A percentile compares a stretch with the other conserved stretches of the same genome.
Conservation (phyloP, 2,113 vertebrate genomes). For the Stigmatopora nigra region DNA sequence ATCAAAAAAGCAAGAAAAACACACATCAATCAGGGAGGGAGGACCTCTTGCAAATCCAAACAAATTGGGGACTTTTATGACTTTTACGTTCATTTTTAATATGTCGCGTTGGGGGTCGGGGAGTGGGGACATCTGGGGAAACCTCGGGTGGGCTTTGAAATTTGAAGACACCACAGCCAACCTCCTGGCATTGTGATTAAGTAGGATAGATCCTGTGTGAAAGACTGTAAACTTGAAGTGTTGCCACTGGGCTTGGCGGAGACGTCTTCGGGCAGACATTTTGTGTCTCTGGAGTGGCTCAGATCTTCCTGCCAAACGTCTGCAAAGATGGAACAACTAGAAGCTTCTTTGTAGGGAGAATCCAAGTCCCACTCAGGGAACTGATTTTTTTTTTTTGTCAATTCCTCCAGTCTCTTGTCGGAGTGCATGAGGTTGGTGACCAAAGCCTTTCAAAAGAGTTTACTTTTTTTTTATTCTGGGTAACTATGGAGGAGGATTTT, state of each 20-base stretch:
- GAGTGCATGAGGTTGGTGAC: neutral
- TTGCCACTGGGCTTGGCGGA: conserved; percentile 55
- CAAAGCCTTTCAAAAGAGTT: neutral
- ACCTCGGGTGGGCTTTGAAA: conserved; percentile 26
- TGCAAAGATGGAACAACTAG: conserved; percentile 4
- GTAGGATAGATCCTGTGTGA: conserved; percentile 23
- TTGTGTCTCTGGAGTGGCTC: conserved; percentile 28
- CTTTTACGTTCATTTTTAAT: neutral
- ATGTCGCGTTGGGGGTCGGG: neutral
- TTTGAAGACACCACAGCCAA: conserved; percentile 22
- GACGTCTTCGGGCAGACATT: conserved; percentile 45
- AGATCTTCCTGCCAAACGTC: conserved; percentile 48
- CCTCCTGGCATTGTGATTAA: conserved; percentile 47
- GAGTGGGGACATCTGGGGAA: neutral
- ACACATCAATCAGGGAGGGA: conserved; percentile 64
- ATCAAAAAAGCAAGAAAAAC: conserved; percentile 68
- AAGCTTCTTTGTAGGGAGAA: neutral
- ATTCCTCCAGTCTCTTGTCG: neutral
- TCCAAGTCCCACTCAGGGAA: neutral
- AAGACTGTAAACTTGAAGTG: conserved; percentile 63
- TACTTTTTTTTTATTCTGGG: neutral
- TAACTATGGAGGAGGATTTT: too few species aligned
- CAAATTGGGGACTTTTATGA: conserved; percentile 9
- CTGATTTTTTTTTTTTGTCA: neutral
- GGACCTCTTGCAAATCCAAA: conserved; percentile 31